These are phyloP conservation scores for Aythya baeri DNA, from an alignment of 2,113 vertebrate species.

Conservation along the genomic window DNA sequence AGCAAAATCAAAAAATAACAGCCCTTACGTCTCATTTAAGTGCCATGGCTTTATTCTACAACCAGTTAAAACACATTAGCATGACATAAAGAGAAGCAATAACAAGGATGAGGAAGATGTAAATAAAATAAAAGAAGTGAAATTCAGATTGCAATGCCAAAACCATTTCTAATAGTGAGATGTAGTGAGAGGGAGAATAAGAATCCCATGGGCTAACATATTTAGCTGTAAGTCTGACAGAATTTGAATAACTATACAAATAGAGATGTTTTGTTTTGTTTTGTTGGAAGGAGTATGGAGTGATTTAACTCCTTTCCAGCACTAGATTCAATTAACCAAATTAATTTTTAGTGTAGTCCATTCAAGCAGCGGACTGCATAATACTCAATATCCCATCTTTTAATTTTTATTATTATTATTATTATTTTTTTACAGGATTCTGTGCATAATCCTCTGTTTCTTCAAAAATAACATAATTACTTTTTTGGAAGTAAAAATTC, in stretches of 20 bases:
- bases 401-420: not conserved
- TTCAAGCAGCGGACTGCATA: not conserved
- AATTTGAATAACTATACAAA: not conserved
- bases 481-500: not conserved
- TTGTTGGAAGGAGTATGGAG: not conserved
- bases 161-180: not conserved
- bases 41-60: not conserved
- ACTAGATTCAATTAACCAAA: not conserved
- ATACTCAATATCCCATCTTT: not conserved
- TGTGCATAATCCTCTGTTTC: not conserved
- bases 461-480: not conserved
- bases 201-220: not conserved
- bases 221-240: not conserved
- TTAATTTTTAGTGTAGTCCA: not conserved
- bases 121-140: not conserved
- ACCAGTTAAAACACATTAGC: not conserved
- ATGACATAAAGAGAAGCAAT: not conserved
- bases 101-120: not conserved
- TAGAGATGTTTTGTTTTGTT: not conserved
- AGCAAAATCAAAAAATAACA: not conserved
- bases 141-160: not conserved
- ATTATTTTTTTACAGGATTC: not conserved
- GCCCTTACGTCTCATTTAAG: not conserved
- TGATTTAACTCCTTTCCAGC: not conserved
- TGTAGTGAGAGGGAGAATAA: not conserved